Percentiles rank a stretch among this genome's conserved stretches.
Evolutionary conservation across 2,888 invertebrate genomes (phyloP).

Genomic region (Xanthia icteritia): DNA sequence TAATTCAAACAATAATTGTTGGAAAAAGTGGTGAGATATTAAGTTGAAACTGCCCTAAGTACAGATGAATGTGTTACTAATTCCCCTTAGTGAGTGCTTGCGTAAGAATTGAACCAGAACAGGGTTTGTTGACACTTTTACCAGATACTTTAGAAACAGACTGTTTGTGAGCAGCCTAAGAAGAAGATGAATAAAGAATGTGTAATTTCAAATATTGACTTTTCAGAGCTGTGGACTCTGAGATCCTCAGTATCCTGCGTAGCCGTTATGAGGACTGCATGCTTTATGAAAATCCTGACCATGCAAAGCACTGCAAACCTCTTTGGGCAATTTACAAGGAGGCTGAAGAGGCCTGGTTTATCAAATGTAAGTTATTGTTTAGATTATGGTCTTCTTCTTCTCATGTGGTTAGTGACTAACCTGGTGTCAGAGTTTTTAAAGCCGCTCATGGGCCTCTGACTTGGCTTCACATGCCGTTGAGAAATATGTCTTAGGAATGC

Average conservation of each 20-base stretch:
- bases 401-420: too few species aligned
- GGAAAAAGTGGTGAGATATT: background rate
- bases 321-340: constrained; percentile 93
- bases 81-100: background rate
- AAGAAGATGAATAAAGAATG: background rate
- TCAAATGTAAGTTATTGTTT: constrained; percentile 94
- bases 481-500: too few species aligned
- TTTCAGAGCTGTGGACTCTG: constrained; percentile 94
- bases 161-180: background rate
- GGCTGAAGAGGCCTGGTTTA: constrained; percentile 96
- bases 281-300: constrained; percentile 93
- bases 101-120: background rate
- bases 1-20: background rate
- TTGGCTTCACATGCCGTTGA: too few species aligned
- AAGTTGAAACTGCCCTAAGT: background rate
- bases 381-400: background rate
- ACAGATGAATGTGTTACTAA: background rate
- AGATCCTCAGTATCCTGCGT: constrained; percentile 95
- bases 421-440: too few species aligned
- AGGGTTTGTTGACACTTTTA: background rate
- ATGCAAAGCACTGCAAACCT: constrained; percentile 92
- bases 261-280: constrained; percentile 96
- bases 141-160: background rate
- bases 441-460: too few species aligned
- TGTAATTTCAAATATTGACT: background rate